These are phyloP conservation scores for Elephas maximus DNA, from an alignment of 2,113 vertebrate species.

Conservation along the genomic window DNA sequence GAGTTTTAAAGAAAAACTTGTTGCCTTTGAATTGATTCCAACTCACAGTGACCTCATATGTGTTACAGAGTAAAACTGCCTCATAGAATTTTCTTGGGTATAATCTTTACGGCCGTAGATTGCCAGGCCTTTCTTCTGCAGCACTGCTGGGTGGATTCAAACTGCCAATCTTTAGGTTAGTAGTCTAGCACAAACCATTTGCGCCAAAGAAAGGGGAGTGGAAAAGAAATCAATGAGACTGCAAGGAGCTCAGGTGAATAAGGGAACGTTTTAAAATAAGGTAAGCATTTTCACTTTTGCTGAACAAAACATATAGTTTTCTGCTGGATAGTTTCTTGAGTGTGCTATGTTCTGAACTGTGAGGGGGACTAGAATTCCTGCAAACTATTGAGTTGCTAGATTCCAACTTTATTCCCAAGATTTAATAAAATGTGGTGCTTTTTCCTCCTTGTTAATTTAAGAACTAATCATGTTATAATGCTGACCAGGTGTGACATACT, in stretches of 20 bases:
- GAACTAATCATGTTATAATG: conserved; percentile 68
- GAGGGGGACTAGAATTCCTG: not conserved
- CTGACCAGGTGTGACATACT: conserved; percentile 72
- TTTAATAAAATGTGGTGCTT: conserved; percentile 63
- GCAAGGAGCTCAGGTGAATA: not conserved
- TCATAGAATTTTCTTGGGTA: not conserved
- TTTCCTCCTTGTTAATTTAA: conserved; percentile 69
- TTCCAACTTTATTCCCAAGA: conserved; percentile 57
- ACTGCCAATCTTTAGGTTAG: not conserved
- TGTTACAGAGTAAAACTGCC: not conserved
- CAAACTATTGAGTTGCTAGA: conserved; percentile 31
- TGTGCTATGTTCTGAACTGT: not conserved
- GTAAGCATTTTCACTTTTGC: conserved; percentile 43
- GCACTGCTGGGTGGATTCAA: not conserved
- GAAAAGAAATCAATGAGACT: not conserved
- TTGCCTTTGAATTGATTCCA: not conserved
- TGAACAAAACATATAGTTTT: conserved; percentile 13
- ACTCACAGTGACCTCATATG: not conserved
- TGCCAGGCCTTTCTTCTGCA: not conserved
- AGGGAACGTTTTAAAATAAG: conserved; percentile 41
- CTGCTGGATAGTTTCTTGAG: not conserved
- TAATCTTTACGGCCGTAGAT: not conserved
- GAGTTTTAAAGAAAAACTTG: not conserved
- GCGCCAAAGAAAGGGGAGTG: not conserved
- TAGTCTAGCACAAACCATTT: not conserved